Evolutionary conservation across 2,797 vertebrate species (phyloP).

Genomic region (Crax fasciolata): DNA sequence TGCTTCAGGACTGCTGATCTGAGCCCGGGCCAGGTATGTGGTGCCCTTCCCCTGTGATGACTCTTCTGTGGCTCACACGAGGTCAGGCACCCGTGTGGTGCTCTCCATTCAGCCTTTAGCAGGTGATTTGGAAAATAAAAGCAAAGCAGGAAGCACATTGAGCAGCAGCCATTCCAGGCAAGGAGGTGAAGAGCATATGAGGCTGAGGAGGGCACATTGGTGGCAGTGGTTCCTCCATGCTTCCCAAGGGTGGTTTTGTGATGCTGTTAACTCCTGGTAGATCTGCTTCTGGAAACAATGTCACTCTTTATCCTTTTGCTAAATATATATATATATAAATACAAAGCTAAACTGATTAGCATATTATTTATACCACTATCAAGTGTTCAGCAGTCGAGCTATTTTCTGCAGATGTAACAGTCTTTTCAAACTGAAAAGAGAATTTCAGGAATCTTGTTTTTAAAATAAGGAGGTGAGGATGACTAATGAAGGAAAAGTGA

Average conservation of each 20-base stretch:
- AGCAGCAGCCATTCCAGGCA: background rate
- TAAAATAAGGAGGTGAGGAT: background rate
- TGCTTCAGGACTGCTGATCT: background rate
- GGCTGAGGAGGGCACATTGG: background rate
- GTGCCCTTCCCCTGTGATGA: background rate
- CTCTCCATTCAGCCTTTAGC: background rate
- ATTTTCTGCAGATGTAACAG: background rate
- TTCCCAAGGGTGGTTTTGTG: accelerated
- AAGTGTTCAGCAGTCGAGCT: background rate
- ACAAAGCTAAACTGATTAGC: accelerated
- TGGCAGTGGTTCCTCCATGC: accelerated
- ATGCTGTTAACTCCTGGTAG: background rate
- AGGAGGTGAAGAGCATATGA: background rate
- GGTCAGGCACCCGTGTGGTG: background rate
- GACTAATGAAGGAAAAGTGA: background rate
- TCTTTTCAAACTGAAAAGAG: background rate
- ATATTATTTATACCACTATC: background rate
- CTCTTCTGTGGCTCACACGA: accelerated
- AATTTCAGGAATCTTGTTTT: background rate
- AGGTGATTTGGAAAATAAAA: background rate
- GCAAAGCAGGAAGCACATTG: background rate
- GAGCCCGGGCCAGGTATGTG: background rate
- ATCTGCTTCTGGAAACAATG: background rate
- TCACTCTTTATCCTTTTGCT: background rate
- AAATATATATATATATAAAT: background rate